These are phyloP conservation scores for Hyalella azteca DNA, from an alignment of 2,888 invertebrate genomes.

Conservation along the genomic window DNA sequence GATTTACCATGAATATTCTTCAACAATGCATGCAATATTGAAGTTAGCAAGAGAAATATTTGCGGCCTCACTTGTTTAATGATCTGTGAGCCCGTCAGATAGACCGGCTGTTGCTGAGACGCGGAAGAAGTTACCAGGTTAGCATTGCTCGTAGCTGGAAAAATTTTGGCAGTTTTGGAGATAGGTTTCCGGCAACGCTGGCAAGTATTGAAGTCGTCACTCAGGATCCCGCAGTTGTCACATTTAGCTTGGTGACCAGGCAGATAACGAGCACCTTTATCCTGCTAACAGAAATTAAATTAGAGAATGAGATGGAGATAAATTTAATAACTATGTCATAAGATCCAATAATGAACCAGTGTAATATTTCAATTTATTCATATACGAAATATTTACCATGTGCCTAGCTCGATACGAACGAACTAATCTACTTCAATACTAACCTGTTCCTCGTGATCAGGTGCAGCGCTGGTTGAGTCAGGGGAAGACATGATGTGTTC, in stretches of 20 bases:
- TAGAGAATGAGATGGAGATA: neutral
- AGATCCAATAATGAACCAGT: no score
- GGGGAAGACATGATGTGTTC: neutral
- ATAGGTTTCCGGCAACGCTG: constrained; percentile 68
- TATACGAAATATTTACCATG: no score
- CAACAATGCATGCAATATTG: no score
- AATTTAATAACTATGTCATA: no score
- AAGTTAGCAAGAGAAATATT: no score
- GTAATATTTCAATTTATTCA: no score
- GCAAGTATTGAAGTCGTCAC: constrained; percentile 80
- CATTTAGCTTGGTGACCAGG: constrained; percentile 78
- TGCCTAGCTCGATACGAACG: no score
- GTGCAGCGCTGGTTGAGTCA: neutral
- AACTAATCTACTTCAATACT: no score
- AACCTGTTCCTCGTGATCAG: neutral
- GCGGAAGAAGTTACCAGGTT: constrained; percentile 9
- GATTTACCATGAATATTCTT: no score
- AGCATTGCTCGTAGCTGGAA: neutral
- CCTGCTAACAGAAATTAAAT: neutral
- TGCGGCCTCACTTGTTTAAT: constrained; percentile 20
- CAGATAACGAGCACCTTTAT: neutral
- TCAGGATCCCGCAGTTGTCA: constrained; percentile 78
- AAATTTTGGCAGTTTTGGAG: constrained; percentile 54
- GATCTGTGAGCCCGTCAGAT: constrained; percentile 16
- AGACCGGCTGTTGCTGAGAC: constrained; percentile 18